Percentiles rank a stretch among this genome's conserved stretches.
Evolutionary conservation across 1,140 invertebrate species (phyloP).

Genomic region (Anoplophora glabripennis): DNA sequence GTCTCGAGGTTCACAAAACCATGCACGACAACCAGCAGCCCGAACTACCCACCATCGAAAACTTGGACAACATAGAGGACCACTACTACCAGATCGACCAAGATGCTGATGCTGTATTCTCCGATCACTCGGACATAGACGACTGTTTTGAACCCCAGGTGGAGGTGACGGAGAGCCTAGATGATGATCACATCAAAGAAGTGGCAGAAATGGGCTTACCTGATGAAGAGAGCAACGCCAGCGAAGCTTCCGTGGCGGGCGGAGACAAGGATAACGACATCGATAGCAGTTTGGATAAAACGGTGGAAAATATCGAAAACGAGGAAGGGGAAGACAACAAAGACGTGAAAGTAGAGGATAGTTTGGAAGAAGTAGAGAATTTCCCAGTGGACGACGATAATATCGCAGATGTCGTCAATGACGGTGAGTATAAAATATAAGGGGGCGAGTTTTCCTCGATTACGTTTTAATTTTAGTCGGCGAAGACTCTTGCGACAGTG

Average conservation of each 20-base stretch:
- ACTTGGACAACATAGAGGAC: constrained; percentile 45
- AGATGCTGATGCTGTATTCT: constrained; percentile 31
- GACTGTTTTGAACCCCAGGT: constrained; percentile 43
- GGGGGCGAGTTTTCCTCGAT: neutral
- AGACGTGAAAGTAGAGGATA: constrained; percentile 20
- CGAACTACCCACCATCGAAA: constrained; percentile 42
- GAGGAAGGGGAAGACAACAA: constrained; percentile 26
- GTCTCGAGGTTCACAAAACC: constrained; percentile 43
- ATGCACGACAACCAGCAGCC: constrained; percentile 39
- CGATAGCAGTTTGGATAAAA: constrained; percentile 7
- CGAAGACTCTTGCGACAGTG: constrained; percentile 23
- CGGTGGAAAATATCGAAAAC: constrained; percentile 7
- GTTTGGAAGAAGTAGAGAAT: neutral
- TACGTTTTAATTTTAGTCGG: neutral
- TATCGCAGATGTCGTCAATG: constrained; percentile 4
- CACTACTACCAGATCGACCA: constrained; percentile 45
- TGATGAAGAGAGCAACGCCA: constrained; percentile 2
- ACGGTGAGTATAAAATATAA: constrained; percentile 7
- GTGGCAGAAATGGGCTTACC: neutral
- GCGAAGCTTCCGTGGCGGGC: constrained; percentile 9
- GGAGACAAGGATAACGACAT: constrained; percentile 14
- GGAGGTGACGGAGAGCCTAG: constrained; percentile 39
- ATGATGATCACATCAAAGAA: constrained; percentile 20
- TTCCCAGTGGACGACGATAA: constrained; percentile 5
- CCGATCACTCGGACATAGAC: constrained; percentile 34